Conservation (phyloP, 2,797 vertebrate genomes). For the Periophthalmus magnuspinnatus region DNA sequence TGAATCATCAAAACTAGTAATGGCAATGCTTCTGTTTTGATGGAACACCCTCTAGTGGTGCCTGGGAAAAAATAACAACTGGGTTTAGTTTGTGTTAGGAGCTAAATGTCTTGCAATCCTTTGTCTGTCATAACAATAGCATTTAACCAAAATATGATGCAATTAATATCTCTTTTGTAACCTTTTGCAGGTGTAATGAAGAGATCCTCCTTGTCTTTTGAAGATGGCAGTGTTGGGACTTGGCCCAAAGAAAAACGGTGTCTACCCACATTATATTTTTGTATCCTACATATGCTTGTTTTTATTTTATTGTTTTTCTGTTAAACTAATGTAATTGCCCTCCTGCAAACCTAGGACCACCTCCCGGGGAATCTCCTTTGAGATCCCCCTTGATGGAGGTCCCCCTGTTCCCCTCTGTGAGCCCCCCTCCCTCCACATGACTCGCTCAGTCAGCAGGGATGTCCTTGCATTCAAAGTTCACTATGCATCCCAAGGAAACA, state of each 20-base stretch:
- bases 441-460: conserved; percentile 90
- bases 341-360: conserved; percentile 78
- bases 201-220: conserved; percentile 91
- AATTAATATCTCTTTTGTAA: conserved; percentile 12
- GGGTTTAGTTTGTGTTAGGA: not conserved
- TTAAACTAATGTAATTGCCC: not conserved
- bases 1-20: conserved; percentile 3
- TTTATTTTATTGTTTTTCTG: not conserved
- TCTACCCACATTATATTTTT: conserved; percentile 34
- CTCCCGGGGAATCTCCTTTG: conserved; percentile 92
- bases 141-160: not conserved
- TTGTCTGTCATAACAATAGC: not conserved
- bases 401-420: conserved; percentile 62
- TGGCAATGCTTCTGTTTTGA: conserved; percentile 16
- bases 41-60: conserved; percentile 45
- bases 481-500: conserved; percentile 76
- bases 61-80: not conserved
- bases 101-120: not conserved
- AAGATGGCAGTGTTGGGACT: conserved; percentile 90
- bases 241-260: conserved; percentile 98
- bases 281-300: not conserved
- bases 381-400: conserved; percentile 93
- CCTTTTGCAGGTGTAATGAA: conserved; percentile 82
- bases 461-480: conserved; percentile 84
- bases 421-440: conserved; percentile 72